Evolutionary conservation across 2,797 vertebrate genomes (phyloP).

Genomic region (Rhabdomys pumilio): DNA sequence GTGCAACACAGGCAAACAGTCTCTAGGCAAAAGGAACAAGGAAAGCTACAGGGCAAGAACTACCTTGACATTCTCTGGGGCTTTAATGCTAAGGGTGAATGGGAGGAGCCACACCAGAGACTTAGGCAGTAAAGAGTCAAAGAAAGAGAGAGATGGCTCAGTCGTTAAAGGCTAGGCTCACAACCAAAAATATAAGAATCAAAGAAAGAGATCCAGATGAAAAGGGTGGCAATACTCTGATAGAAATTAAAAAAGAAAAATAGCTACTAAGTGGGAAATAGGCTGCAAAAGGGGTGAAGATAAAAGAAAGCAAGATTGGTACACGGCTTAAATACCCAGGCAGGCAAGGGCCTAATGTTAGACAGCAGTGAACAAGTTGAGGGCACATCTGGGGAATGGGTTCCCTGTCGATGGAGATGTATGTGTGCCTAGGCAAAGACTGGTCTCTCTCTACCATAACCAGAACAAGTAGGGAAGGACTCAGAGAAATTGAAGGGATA

Average conservation of each 20-base stretch:
- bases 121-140: background rate
- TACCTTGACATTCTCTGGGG: background rate
- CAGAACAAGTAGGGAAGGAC: background rate
- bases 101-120: background rate
- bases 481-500: background rate
- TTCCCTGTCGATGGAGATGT: background rate
- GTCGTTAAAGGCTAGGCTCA: too few species aligned
- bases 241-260: background rate
- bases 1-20: background rate
- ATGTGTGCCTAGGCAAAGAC: background rate
- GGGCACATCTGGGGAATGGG: background rate
- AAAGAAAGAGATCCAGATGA: slow-evolving; percentile 2
- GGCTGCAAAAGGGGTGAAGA: background rate
- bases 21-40: background rate
- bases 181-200: background rate
- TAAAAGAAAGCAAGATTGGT: background rate
- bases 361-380: background rate
- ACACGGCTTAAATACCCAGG: background rate
- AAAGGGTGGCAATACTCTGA: background rate
- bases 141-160: background rate
- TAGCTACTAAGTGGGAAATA: background rate
- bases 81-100: background rate
- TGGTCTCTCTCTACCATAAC: background rate
- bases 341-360: background rate
- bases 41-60: background rate